Evolutionary conservation across 2,888 invertebrate genomes (phyloP), one percentile per base, ranked within the genome.

Genomic region (Poecilobothrus nobilitatus): DNA sequence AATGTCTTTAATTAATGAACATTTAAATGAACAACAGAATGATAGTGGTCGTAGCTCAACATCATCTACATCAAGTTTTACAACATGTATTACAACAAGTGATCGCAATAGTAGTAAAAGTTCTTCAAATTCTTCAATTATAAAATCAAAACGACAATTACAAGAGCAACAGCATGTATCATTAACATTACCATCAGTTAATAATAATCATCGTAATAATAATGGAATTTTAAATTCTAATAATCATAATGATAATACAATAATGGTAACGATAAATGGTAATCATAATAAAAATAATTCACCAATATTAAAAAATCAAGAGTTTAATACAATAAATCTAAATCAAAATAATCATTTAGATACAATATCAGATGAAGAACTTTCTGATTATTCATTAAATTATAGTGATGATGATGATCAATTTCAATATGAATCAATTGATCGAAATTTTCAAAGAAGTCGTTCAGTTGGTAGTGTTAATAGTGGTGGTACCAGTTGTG

Each of bases 391-490:
- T 74, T 92, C 91, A 44, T 83, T 91, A 0, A 88, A 88, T 21
- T 92, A 92, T 74, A 91, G 91, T 67, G 91, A 92, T 73, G 91
- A 92, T 67, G 91, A 91, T n/a, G 84, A 63, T 20, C 27, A 27
- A 27, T 27, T 27, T 27, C 27, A 27, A 27, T 63, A 20, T 22
- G 7, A 21, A 63, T 5, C 22, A 63, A 21, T 8, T 22, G 20
- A 63, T 22, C 21, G 7, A 8, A 53, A 63, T 53, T 18, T 53
- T 18, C 53, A 53, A 53, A 53, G 53, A 53, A 53, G 53, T 53
- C 53, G 18, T 53, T 53, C 53, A 1, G 53, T 53, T 53, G 15
- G 53, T n/a, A 41, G 41, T 41, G 9, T 9, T 41, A 15, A 1
- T 6, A 53, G 53, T 53, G n/a, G 15, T 18, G 18, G 18, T n/a